Evolutionary conservation across 2,113 vertebrate genomes (phyloP).

Genomic region (Nycticorax nycticorax): DNA sequence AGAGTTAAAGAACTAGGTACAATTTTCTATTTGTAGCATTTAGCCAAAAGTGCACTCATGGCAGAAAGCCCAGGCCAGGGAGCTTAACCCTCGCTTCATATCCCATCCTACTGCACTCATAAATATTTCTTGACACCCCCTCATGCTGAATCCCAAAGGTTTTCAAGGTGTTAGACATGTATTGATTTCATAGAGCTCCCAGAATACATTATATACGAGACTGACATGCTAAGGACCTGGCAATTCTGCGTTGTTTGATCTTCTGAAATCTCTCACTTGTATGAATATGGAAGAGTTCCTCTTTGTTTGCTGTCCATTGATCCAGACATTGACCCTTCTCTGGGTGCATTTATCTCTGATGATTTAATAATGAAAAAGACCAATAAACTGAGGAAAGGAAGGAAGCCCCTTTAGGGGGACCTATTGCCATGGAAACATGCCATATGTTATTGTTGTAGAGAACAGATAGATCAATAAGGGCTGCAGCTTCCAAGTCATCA

Average conservation of each 20-base stretch:
- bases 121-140: background rate
- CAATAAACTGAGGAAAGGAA: background rate
- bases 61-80: background rate
- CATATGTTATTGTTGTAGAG: background rate
- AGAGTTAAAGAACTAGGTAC: background rate
- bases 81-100: background rate
- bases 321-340: constrained; percentile 13
- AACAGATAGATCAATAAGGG: constrained; percentile 21
- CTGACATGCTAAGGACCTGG: background rate
- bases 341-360: constrained; percentile 15
- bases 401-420: constrained; percentile 30
- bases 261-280: background rate
- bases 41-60: background rate
- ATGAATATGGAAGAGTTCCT: constrained; percentile 61
- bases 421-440: constrained; percentile 21
- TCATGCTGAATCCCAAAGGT: background rate
- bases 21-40: background rate
- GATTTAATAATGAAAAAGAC: constrained; percentile 51
- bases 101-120: background rate
- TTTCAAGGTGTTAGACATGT: background rate
- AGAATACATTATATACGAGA: constrained; percentile 29
- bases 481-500: constrained; percentile 21
- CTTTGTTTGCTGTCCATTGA: constrained; percentile 51
- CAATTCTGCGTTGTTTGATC: constrained; percentile 35
- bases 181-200: background rate